A percentile compares a stretch with the other conserved stretches of the same genome.
phyloP scores from a whole-genome alignment of 1,140 invertebrate genomes.

The Mesaphorura yosii region DNA sequence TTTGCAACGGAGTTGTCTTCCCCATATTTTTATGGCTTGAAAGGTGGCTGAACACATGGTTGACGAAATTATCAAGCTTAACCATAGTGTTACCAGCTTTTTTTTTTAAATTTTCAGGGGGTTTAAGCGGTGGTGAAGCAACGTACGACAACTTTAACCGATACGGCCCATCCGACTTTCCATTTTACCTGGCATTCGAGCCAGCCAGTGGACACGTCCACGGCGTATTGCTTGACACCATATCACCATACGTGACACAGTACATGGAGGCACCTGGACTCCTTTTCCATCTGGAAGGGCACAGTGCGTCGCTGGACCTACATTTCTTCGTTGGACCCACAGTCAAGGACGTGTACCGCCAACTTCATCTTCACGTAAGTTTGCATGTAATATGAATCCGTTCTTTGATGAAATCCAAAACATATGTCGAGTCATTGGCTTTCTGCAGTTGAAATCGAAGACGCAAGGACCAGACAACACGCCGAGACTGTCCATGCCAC shows the following conservation, averaged over 20 bases:
- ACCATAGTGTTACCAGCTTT: too few species aligned
- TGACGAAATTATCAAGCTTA: too few species aligned
- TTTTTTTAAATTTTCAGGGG: too few species aligned
- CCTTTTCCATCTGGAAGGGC: slow-evolving; percentile 22
- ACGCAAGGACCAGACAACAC: too few species aligned
- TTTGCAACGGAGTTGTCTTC: slow-evolving; percentile 19
- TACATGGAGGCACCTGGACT: slow-evolving; percentile 18
- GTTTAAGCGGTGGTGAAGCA: too few species aligned
- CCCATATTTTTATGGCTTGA: slow-evolving; percentile 23
- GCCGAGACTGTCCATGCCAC: slow-evolving; percentile 12
- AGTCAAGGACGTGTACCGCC: slow-evolving; percentile 1
- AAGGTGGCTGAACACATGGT: slow-evolving; percentile 3
- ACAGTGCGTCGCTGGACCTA: neutral
- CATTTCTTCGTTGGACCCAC: slow-evolving; percentile 23
- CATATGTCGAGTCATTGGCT: too few species aligned
- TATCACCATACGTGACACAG: slow-evolving; percentile 19
- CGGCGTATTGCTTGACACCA: slow-evolving; percentile 20
- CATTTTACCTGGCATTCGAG: slow-evolving; percentile 26
- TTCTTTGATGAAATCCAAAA: too few species aligned
- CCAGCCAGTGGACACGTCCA: slow-evolving; percentile 15
- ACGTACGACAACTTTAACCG: slow-evolving; percentile 11
- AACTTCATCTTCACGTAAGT: slow-evolving; percentile 19
- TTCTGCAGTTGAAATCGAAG: too few species aligned
- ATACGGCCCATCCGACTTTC: slow-evolving; percentile 19
- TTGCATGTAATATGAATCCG: too few species aligned